Evolutionary conservation across 1,140 invertebrate species (phyloP).

Genomic region (Aphelenchoides avenae): DNA sequence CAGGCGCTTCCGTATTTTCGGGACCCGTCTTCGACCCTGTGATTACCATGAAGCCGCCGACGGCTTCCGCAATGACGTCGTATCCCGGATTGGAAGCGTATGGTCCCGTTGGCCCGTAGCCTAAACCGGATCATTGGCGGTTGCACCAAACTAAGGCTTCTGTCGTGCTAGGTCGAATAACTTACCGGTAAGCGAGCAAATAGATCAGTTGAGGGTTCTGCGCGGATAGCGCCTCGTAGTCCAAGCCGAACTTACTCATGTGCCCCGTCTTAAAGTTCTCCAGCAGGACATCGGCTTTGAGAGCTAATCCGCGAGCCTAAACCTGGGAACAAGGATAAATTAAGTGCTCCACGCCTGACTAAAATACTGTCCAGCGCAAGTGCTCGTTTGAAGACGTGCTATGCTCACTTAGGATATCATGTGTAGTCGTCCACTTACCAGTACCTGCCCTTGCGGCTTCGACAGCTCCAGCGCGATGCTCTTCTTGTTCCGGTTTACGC

Average conservation of each 20-base stretch:
- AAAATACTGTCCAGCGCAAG: too few species aligned
- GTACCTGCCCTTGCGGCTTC: constrained; percentile 67
- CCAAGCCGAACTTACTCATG: constrained; percentile 72
- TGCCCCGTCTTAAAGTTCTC: constrained; percentile 93
- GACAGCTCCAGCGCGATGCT: constrained; percentile 84
- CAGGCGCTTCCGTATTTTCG: too few species aligned
- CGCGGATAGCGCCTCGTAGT: constrained; percentile 71
- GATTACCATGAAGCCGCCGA: constrained; percentile 81
- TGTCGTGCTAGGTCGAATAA: too few species aligned
- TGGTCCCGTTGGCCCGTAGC: constrained; percentile 80
- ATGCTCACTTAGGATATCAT: too few species aligned
- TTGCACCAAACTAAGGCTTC: too few species aligned
- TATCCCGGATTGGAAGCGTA: constrained; percentile 81
- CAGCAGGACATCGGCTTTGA: constrained; percentile 77
- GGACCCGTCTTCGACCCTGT: constrained; percentile 77
- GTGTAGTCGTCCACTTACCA: too few species aligned
- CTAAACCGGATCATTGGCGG: too few species aligned
- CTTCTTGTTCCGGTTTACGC: constrained; percentile 90
- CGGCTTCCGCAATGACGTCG: constrained; percentile 86
- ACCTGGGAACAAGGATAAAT: too few species aligned
- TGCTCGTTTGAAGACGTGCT: too few species aligned
- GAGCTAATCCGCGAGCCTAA: constrained; percentile 65
- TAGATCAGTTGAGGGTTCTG: constrained; percentile 80
- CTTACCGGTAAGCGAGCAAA: constrained; percentile 78
- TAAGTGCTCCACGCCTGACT: too few species aligned